Evolutionary conservation across 2,888 invertebrate genomes (phyloP).

Genomic region (Brenthis ino): DNA sequence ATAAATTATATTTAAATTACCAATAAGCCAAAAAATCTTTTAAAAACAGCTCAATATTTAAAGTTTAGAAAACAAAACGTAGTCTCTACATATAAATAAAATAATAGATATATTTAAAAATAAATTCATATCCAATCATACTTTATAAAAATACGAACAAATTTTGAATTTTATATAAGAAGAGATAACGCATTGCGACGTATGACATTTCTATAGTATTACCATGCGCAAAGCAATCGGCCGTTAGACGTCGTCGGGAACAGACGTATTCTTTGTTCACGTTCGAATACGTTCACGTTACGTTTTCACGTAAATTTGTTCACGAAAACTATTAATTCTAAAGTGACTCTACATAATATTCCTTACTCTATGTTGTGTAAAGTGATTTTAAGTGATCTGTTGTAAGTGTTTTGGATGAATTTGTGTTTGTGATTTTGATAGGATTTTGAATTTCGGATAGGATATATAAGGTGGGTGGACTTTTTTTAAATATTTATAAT

Average conservation of each 20-base stretch:
- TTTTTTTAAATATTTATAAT: neutral
- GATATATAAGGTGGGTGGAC: conserved; percentile 8
- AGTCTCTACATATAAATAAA: too few relatives aligned
- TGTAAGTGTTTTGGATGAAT: conserved; percentile 13
- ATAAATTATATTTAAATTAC: too few relatives aligned
- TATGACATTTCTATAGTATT: conserved; percentile 63
- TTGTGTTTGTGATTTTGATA: conserved; percentile 17
- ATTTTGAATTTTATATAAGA: conserved; percentile 38
- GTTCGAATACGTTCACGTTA: conserved; percentile 6
- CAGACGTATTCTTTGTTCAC: conserved; percentile 20
- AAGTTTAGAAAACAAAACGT: too few relatives aligned
- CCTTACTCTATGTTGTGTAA: neutral
- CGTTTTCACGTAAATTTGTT: conserved; percentile 8
- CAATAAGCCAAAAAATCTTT: neutral
- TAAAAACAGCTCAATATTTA: neutral
- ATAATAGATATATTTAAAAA: neutral
- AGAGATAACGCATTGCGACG: conserved; percentile 75
- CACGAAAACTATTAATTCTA: neutral
- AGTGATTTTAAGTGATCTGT: conserved; percentile 18
- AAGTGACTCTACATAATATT: neutral
- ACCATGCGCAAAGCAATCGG: conserved; percentile 79
- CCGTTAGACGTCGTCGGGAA: conserved; percentile 41
- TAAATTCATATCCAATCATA: neutral
- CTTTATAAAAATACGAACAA: conserved; percentile 5
- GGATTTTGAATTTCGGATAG: conserved; percentile 18